phyloP scores from a whole-genome alignment of 2,888 invertebrate species.

The Drosophila anceps region DNA sequence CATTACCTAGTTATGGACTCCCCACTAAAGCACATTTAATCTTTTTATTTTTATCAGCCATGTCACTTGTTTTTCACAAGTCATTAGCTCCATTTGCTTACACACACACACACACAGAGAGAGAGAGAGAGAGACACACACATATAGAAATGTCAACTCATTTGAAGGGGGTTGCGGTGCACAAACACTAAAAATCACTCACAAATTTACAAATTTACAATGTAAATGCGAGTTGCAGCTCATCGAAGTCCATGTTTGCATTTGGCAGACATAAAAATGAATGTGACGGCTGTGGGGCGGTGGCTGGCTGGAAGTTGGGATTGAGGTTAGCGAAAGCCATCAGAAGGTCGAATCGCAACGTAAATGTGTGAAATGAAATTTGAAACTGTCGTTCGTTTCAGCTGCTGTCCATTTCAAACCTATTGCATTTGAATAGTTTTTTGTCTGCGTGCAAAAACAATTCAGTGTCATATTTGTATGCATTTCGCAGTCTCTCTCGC shows the following conservation, averaged over 20 bases:
- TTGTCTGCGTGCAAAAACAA: constrained; percentile 64
- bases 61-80: constrained; percentile 35
- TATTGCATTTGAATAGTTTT: constrained; percentile 50
- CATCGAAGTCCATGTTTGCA: constrained; percentile 57
- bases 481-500: constrained; percentile 33
- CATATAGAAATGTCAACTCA: constrained; percentile 44
- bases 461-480: constrained; percentile 75
- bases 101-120: constrained; percentile 18
- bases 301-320: not conserved
- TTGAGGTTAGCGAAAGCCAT: constrained; percentile 9
- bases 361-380: constrained; percentile 75
- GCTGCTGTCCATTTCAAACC: constrained; percentile 27
- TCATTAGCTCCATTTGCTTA: constrained; percentile 54
- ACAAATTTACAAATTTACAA: constrained; percentile 69
- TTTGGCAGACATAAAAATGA: constrained; percentile 33
- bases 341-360: constrained; percentile 29
- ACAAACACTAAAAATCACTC: constrained; percentile 66
- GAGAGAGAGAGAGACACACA: too few relatives aligned
- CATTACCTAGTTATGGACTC: not conserved
- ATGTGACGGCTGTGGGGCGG: not conserved
- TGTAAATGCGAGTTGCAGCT: constrained; percentile 55
- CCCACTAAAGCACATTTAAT: not conserved
- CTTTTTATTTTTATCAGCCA: not conserved
- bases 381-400: constrained; percentile 49
- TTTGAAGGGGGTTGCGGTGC: constrained; percentile 35